Evolutionary conservation across 2,888 invertebrate genomes (phyloP).

Genomic region (Noctuana brunneofusca): DNA sequence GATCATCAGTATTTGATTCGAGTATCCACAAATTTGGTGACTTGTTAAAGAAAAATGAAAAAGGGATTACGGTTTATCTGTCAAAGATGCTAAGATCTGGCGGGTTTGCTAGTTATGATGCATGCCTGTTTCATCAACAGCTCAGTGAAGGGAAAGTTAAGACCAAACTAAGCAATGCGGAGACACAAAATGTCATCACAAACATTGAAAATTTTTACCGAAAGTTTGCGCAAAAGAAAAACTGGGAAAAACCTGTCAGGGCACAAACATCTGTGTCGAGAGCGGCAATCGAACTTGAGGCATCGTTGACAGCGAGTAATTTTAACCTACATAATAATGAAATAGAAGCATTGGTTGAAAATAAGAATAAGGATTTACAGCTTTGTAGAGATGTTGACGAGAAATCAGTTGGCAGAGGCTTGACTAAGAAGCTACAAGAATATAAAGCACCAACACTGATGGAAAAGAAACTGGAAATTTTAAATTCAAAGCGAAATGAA

Average conservation of each 20-base stretch:
- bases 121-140: slow-evolving; percentile 50
- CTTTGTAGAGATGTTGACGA: slow-evolving; percentile 60
- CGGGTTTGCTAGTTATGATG: slow-evolving; percentile 50
- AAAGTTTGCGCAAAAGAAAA: slow-evolving; percentile 37
- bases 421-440: slow-evolving; percentile 1
- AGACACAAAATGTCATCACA: slow-evolving; percentile 47
- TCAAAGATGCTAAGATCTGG: slow-evolving; percentile 48
- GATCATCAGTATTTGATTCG: slow-evolving; percentile 64
- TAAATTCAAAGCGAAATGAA: slow-evolving; percentile 23
- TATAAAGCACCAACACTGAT: slow-evolving; percentile 9
- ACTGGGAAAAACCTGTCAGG: slow-evolving; percentile 45
- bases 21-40: slow-evolving; percentile 70
- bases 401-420: slow-evolving; percentile 51
- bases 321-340: slow-evolving; percentile 43
- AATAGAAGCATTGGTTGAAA: slow-evolving; percentile 41
- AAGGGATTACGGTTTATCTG: slow-evolving; percentile 46
- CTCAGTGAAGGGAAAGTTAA: slow-evolving; percentile 50
- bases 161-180: slow-evolving; percentile 46
- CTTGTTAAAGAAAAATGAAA: slow-evolving; percentile 47
- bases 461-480: slow-evolving; percentile 20
- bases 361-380: slow-evolving; percentile 55
- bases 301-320: slow-evolving; percentile 45
- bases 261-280: slow-evolving; percentile 50
- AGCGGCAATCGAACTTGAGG: slow-evolving; percentile 45
- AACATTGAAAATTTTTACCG: slow-evolving; percentile 47